Evolutionary conservation across 2,888 invertebrate species (phyloP), one percentile per base, ranked within the genome.

Genomic region (Marasmarcha lunaedactyla): DNA sequence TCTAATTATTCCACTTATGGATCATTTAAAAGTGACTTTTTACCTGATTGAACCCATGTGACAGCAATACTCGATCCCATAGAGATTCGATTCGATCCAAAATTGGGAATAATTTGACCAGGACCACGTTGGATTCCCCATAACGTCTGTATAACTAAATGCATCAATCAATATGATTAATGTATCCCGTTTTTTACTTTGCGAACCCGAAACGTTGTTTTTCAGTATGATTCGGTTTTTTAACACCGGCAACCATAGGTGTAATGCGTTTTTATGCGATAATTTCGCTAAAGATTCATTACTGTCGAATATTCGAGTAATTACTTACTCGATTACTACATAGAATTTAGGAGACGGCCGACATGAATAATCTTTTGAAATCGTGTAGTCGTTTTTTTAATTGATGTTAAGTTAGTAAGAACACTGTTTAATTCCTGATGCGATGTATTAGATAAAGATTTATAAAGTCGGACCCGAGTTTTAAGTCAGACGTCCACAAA

Each of bases 151-250:
- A 55, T 57, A 60, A 61, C 62, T 59, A 59, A 64, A 59, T 68
- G 66, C 67, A 69, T 71, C 69, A 70, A 72, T 72, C 72, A 73
- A 70, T 71, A 68, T 72, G 73, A 72, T 72, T 73, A 70, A 73
- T 73, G 70, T 57, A 57, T 41, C 47, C 55, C 50, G 55, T 64
- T 59, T 58, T 57, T 55, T 49, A 51, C 58, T 62, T 64, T 50
- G 54, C 55, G 56, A 63, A 64, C 63, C 59, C 59, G 51, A 58
- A 30, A 30, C 9, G 46, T 64, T 57, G 53, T 52, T 52, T 52
- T 54, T 53, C 30, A 30, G 30, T 30, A 11, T 30, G 30, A 4
- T n/a, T 9, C n/a, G 30, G 10, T 30, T 30, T 57, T 60, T 50
- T 51, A 39, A n/a, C 45, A 45, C 45, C 12, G n/a, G 34, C 35